Evolutionary conservation across 1,140 invertebrate species (phyloP), one percentile per base, ranked within the genome.

Genomic region (Drosophila asahinai): DNA sequence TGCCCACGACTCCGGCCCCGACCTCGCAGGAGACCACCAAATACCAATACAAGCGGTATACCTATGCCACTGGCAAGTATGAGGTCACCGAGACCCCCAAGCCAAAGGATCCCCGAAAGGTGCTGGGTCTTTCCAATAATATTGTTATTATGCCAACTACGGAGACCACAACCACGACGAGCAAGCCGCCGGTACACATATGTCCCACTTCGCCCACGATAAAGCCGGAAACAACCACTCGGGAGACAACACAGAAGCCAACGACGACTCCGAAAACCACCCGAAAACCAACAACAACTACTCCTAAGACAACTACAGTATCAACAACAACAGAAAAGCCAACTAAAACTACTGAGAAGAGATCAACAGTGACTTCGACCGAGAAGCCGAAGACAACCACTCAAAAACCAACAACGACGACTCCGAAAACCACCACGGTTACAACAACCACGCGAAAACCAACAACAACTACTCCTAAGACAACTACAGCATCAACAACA

Each of bases 221-320:
- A n/a, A 58, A 40, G 17, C 7, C 11, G 9, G 17, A 27, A n/a
- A 40, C 36, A 8, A 54, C 48, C 17, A 17, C 48, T 12, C 33
- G 33, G 7, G 8, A 9, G 3, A 47, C 94, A 86, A 94, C 94
- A 22, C 48, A 58, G 12, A 33, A 11, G 3, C 7, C 48, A 51
- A 45, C 36, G 3, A 54, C 57, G 0, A 17, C 55, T 15, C 48
- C 38, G 4, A 9, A 51, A 7, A 48, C 19, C 9, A 48, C 47
- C 14, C 19, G 5, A 15, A 49, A 49, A 25, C 1, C 22, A 22
- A 38, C 36, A 12, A 38, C 36, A 12, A 38, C 30, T 1, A 33
- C 30, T 33, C 7, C 30, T 8, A 9, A 9, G 2, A 33, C 30
- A 19, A 19, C 19, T 19, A 19, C 19, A 19, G 19, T 8, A 36